Evolutionary conservation across 2,797 vertebrate genomes (phyloP), one percentile per base, ranked within the genome.

Genomic region (Rhynchonycteris naso): DNA sequence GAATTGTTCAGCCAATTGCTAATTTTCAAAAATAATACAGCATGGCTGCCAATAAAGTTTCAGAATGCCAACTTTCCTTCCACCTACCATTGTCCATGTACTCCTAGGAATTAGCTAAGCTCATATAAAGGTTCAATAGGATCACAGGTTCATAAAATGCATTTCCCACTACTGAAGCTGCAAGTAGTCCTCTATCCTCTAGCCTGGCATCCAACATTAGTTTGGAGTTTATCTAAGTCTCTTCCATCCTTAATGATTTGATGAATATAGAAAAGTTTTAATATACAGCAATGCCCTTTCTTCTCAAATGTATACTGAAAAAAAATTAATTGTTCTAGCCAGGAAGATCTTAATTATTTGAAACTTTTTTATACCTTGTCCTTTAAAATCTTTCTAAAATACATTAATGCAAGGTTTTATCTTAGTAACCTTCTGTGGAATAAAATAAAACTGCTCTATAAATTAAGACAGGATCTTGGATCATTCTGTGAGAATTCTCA

Each of bases 361-460:
- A 82, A 61, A 95, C 18, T 65, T 54, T 82, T 90, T 91, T 80
- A 76, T 4, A 82, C 21, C 47, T 56, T 56, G 47, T 71, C 8
- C 21, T 59, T 94, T 78, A 96, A 69, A 68, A 72, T 43, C 24
- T 91, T 93, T 89, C 74, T 72, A 68, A 47, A 65, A 74, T 78
- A 26, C 19, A 52, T 61, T 69, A 52, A 54, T 65, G 52, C 19
- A 82, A 35, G 12, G 18, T 69, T 90, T 81, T 85, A 83, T 75
- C 86, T 63, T 79, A 72, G 71, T 84, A 72, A 78, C 7, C 56
- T 19, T 76, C 66, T 95, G 33, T 9, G 58, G 18, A 90, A 47
- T 86, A 89, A 84, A 88, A 93, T 71, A 83, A 93, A 96, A 82
- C 30, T 71, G 38, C 52, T 82, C 52, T 86, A 30, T 92, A 43